Percentiles rank a stretch among this genome's conserved stretches.
phyloP scores from a whole-genome alignment of 2,797 vertebrate genomes.

The Hirundo rustica region DNA sequence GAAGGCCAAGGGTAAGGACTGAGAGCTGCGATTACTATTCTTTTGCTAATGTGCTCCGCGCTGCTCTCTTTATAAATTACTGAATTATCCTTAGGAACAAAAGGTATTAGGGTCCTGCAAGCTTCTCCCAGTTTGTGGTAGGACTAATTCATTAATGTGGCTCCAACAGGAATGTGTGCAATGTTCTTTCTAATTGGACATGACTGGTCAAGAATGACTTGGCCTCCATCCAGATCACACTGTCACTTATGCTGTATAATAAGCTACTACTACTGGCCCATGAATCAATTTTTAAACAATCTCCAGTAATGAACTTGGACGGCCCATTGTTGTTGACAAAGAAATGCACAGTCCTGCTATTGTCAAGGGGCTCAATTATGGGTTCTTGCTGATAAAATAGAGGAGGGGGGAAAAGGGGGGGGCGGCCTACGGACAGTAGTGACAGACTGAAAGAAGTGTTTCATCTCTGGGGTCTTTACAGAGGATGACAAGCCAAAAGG shows the following conservation, averaged over 20 bases:
- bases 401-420: not conserved
- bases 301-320: constrained; percentile 90
- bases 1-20: not conserved
- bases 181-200: constrained; percentile 89
- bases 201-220: constrained; percentile 79
- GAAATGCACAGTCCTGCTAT: constrained; percentile 82
- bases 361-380: constrained; percentile 79
- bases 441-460: constrained; percentile 65
- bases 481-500: constrained; percentile 63
- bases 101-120: constrained; percentile 76
- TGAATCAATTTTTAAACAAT: constrained; percentile 79
- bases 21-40: not conserved
- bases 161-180: constrained; percentile 76
- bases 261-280: constrained; percentile 88
- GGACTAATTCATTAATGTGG: constrained; percentile 82
- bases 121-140: constrained; percentile 79
- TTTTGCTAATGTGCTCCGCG: constrained; percentile 46
- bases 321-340: constrained; percentile 83
- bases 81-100: constrained; percentile 77
- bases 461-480: constrained; percentile 50
- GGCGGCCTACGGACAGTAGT: constrained; percentile 18
- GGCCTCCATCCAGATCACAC: constrained; percentile 84
- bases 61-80: constrained; percentile 76
- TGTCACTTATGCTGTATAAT: constrained; percentile 89
- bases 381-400: constrained; percentile 74